Evolutionary conservation across 2,113 vertebrate genomes (phyloP).

Genomic region (Pampusana beccarii): DNA sequence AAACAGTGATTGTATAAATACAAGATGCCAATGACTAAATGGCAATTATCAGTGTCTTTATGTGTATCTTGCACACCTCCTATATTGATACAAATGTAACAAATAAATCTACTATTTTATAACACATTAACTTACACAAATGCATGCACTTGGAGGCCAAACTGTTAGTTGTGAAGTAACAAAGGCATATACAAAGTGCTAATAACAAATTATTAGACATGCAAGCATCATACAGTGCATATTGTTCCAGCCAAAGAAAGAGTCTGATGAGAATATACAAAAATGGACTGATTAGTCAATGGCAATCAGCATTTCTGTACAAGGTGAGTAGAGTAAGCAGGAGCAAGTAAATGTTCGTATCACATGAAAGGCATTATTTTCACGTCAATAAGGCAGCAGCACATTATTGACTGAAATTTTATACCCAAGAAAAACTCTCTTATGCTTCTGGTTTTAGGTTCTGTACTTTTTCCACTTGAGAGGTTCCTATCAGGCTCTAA

Average conservation of each 20-base stretch:
- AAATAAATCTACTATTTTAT: slow-evolving; percentile 39
- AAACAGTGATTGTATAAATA: slow-evolving; percentile 35
- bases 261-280: slow-evolving; percentile 79
- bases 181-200: slow-evolving; percentile 74
- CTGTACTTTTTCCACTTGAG: slow-evolving; percentile 46
- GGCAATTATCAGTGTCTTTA: slow-evolving; percentile 6
- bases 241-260: slow-evolving; percentile 81
- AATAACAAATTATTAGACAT: slow-evolving; percentile 76
- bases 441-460: slow-evolving; percentile 31
- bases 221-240: slow-evolving; percentile 81
- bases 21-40: slow-evolving; percentile 35
- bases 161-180: slow-evolving; percentile 79
- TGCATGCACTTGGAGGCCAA: slow-evolving; percentile 77
- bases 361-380: slow-evolving; percentile 47
- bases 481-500: slow-evolving; percentile 30
- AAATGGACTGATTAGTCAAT: slow-evolving; percentile 76
- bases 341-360: slow-evolving; percentile 61
- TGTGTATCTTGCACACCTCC: neutral
- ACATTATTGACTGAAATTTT: slow-evolving; percentile 70
- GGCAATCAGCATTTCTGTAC: slow-evolving; percentile 67
- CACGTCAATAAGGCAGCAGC: slow-evolving; percentile 52
- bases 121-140: slow-evolving; percentile 62
- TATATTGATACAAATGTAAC: slow-evolving; percentile 50
- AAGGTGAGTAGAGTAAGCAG: slow-evolving; percentile 66
- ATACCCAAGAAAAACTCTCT: slow-evolving; percentile 46